phyloP scores from a whole-genome alignment of 37 sponge, comb jelly and placozoan genomes.

The Petrosia ficiformis region DNA sequence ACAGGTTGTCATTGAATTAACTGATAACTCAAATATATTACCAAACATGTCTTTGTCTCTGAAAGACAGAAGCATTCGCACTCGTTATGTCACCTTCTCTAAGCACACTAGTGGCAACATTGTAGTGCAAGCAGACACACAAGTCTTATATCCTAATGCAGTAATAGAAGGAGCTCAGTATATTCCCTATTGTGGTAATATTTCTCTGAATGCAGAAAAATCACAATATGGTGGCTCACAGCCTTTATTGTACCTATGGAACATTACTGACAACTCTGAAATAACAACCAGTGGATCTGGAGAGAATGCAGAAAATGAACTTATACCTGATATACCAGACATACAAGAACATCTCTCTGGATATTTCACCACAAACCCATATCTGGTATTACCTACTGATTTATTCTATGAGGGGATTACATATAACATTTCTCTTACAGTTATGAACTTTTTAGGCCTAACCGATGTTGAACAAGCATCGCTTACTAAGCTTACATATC shows the following conservation, averaged over 20 bases:
- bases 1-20: constrained; percentile 25
- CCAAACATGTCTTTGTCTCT: constrained; percentile 2
- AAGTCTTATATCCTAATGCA: constrained; percentile 14
- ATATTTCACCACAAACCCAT: neutral
- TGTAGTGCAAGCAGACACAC: neutral
- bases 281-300: constrained; percentile 6
- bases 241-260: constrained; percentile 43
- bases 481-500: neutral
- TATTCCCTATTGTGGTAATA: constrained; percentile 40
- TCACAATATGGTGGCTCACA: constrained; percentile 43
- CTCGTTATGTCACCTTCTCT: constrained; percentile 42
- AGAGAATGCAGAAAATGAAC: constrained; percentile 2
- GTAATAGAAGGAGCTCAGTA: constrained; percentile 23
- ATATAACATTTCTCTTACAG: constrained; percentile 35
- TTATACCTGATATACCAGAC: constrained; percentile 16
- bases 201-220: constrained; percentile 21
- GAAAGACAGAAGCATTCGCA: constrained; percentile 19
- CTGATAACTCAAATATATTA: constrained; percentile 1
- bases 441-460: constrained; percentile 39
- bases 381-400: neutral
- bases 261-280: neutral
- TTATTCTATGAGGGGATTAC: too few relatives aligned
- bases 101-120: constrained; percentile 19
- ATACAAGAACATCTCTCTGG: constrained; percentile 1
- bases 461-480: neutral